Evolutionary conservation across 2,888 invertebrate genomes (phyloP), one percentile per base, ranked within the genome.

Genomic region (Dione juno): DNA sequence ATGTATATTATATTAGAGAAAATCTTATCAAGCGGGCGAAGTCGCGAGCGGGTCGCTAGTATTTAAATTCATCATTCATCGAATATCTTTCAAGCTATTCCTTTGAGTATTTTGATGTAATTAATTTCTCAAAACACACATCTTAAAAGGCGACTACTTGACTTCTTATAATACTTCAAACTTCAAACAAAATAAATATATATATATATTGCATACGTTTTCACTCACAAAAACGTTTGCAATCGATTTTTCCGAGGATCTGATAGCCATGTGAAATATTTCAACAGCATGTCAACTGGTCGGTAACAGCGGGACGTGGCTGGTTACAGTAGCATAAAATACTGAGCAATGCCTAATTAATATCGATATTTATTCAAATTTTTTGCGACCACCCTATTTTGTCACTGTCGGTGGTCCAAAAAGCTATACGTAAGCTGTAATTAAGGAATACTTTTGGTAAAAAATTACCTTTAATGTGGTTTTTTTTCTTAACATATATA

Each of bases 351-450:
- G 40, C 5, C 74, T 78, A 76, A 77, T 79, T 77, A 76, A 77
- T 77, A 78, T 79, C 77, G 76, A 75, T 77, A 74, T 78, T 79
- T 79, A 77, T 77, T 74, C 75, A 75, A 76, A 76, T 76, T 78
- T 80, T 79, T 80, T 80, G 76, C 75, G 48, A 69, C 75, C 69
- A 66, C 73, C 72, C 72, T 75, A 75, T 74, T 73, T 72, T 72
- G 70, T 75, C 79, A 68, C 78, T 13, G 79, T 77, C 70, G 79
- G 79, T 75, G 79, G 80, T 79, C 80, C 71, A 50, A 43, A 9
- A 43, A 43, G 1, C 41, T 37, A 35, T 16, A 45, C 7, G 11
- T 45, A n/a, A n/a, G 28, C 14, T 61, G 45, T 28, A 71, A 74
- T 72, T 70, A 35, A 40, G 35, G 41, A 35, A 13, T n/a, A 41